These are phyloP conservation scores for Formicarius rufipectus DNA, from an alignment of 2,113 vertebrate genomes.

Conservation along the genomic window DNA sequence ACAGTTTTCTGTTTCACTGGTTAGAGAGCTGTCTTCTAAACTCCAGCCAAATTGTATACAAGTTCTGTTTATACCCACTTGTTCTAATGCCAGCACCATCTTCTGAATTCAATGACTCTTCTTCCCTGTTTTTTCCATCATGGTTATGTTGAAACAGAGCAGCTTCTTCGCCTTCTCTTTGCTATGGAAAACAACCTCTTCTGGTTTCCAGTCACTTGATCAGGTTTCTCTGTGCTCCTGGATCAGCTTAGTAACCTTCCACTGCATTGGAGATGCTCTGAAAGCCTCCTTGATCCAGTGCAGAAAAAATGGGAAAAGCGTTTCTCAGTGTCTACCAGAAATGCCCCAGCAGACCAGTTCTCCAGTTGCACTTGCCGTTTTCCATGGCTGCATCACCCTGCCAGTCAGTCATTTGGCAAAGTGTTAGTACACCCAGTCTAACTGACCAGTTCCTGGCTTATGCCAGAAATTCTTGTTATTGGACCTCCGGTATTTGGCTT, in stretches of 20 bases:
- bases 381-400: neutral
- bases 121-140: constrained; percentile 48
- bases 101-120: constrained; percentile 13
- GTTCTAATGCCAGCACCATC: neutral
- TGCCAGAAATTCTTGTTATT: constrained; percentile 26
- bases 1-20: neutral
- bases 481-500: constrained; percentile 18
- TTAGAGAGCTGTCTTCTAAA: neutral
- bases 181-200: constrained; percentile 51
- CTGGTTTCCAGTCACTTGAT: constrained; percentile 42
- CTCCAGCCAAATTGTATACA: neutral
- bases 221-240: constrained; percentile 18
- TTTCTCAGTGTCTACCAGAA: constrained; percentile 3
- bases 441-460: neutral
- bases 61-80: constrained; percentile 4
- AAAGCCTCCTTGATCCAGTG: neutral
- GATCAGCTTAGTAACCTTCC: constrained; percentile 12
- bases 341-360: neutral
- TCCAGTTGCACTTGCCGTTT: constrained; percentile 22
- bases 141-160: constrained; percentile 41
- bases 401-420: neutral
- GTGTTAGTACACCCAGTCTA: neutral
- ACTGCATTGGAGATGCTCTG: neutral
- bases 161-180: constrained; percentile 31
- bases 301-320: neutral